Conservation (phyloP, 2,797 vertebrate species). For the Naso thynnoides region DNA sequence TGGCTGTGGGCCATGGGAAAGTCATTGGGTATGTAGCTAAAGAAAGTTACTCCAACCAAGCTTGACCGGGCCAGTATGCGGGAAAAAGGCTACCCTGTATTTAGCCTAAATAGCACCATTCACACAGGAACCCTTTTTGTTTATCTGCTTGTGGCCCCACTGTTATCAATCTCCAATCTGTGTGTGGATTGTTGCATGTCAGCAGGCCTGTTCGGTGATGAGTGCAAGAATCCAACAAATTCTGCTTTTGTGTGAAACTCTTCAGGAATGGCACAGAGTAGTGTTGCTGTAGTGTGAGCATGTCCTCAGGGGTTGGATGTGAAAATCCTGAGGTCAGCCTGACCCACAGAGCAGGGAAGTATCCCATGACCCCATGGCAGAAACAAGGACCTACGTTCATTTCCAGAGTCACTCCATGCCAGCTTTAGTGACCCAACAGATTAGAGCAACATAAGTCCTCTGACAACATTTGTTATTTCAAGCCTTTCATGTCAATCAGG, state of each 20-base stretch:
- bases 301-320: slow-evolving; percentile 65
- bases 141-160: slow-evolving; percentile 32
- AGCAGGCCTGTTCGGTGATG: slow-evolving; percentile 11
- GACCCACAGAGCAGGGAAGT: slow-evolving; percentile 49
- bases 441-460: slow-evolving; percentile 64
- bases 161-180: slow-evolving; percentile 39
- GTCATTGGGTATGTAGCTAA: slow-evolving; percentile 40
- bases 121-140: slow-evolving; percentile 70
- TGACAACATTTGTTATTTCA: slow-evolving; percentile 67
- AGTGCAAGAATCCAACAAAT: slow-evolving; percentile 34
- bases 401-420: slow-evolving; percentile 54
- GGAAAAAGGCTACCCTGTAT: slow-evolving; percentile 49
- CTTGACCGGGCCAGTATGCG: slow-evolving; percentile 48
- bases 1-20: slow-evolving; percentile 67
- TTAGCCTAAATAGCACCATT: slow-evolving; percentile 62
- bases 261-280: slow-evolving; percentile 49
- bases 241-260: slow-evolving; percentile 53
- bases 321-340: slow-evolving; percentile 60
- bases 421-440: slow-evolving; percentile 63
- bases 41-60: slow-evolving; percentile 59
- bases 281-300: slow-evolving; percentile 15
- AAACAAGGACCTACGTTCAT: slow-evolving; percentile 53
- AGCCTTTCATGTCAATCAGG: slow-evolving; percentile 52
- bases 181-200: slow-evolving; percentile 35
- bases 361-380: slow-evolving; percentile 71